phyloP scores from a whole-genome alignment of 2,888 invertebrate genomes.

The Balanococcus diminutus region DNA sequence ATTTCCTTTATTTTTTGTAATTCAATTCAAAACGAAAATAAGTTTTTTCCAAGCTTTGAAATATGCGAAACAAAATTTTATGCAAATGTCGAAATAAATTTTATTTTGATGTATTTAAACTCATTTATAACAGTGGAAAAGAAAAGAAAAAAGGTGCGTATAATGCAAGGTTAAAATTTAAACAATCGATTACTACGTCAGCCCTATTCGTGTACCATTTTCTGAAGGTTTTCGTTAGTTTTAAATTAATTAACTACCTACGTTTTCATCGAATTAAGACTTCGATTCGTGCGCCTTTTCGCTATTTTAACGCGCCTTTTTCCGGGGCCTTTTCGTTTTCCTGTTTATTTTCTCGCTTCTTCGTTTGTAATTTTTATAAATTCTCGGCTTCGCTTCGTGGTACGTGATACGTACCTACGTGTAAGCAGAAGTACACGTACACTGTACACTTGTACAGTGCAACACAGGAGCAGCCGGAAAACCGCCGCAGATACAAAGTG shows the following conservation, averaged over 20 bases:
- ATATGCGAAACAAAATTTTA: not conserved
- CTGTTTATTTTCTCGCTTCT: not conserved
- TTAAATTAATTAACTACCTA: not conserved
- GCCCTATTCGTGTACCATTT: conserved; percentile 5
- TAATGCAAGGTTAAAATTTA: not conserved
- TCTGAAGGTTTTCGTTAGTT: conserved; percentile 7
- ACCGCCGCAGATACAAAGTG: not conserved
- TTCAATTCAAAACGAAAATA: no score
- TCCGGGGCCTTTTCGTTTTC: not conserved
- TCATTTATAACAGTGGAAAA: not conserved
- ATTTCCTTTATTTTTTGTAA: no score
- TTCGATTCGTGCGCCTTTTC: conserved; percentile 1
- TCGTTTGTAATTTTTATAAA: not conserved
- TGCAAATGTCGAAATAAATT: not conserved
- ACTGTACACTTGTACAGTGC: no score
- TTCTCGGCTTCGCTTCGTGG: not conserved
- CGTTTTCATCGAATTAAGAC: not conserved
- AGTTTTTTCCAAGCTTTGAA: not conserved
- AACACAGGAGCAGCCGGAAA: not conserved
- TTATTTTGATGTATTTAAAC: not conserved
- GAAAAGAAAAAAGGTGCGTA: not conserved
- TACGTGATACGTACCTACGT: no score
- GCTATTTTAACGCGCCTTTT: not conserved
- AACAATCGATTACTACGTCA: not conserved
- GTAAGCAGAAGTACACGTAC: not conserved